Base-by-base conservation (phyloP, 37 sponge, comb jelly and placozoan genomes). In the Cladorhizidae sp. region DNA sequence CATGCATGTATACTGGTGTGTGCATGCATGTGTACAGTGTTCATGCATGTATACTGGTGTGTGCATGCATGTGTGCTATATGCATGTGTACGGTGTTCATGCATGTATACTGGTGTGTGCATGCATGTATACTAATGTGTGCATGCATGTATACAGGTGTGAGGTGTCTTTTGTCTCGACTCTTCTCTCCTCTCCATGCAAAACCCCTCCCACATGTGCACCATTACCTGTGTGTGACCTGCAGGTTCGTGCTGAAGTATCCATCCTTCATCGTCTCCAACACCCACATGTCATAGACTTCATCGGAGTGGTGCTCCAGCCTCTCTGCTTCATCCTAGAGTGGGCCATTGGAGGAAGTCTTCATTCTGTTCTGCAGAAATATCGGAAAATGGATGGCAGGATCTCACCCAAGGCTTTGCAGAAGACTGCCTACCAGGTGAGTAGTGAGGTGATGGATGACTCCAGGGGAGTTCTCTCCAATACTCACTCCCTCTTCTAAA, bases 261-360 rank as follows among this genome's bases (percentile, higher is more conserved):
- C 91, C 65, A 73, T 96, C 61, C 86, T 96, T 35, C 77, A 79
- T 55, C 57, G 69, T 0, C 83, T 96, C 18, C 35, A 69, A 0
- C 96, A 96, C 33, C 86, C 81, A 3, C 64, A 92, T 80, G 52
- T 96, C 35, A 90, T 96, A 18, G 77, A 85, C 39, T 90, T 96
- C 72, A 51, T 85, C 8, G 92, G 95, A 0, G 74, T 96, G 33
- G 68, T 67, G n/a, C 91, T 93, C 54, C 70, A 83, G 32, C 96
- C 96, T 3, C 79, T 88, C 64, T 84, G 88, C 79, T 82, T 96
- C 86, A 83, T 89, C 65, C 80, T 96, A 80, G 93, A 96, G 76
- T 93, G 93, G 96, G 96, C 96, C n/a, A 87, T 85, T 28, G 73
- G 75, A 23, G 87, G 87, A 22, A 74, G 83, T 40, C 85, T 95